Percentiles rank a stretch among this genome's conserved stretches.
phyloP scores from a whole-genome alignment of 2,888 invertebrate genomes.

The Thymelicus lineola region DNA sequence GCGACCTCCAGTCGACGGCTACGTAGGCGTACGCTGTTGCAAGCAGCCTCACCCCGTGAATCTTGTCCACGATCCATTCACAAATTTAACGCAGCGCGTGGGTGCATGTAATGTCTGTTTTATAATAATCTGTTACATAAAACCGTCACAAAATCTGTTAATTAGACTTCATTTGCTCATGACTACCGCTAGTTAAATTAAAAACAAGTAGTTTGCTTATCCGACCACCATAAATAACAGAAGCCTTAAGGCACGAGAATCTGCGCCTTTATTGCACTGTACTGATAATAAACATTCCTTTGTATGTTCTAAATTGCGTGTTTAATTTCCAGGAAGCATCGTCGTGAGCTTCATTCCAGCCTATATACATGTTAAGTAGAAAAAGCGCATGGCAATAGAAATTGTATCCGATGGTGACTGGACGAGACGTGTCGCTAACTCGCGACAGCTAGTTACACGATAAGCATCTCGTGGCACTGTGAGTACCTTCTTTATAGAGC shows the following conservation, averaged over 20 bases:
- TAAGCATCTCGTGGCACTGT: slow-evolving; percentile 66
- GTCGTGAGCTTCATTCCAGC: slow-evolving; percentile 43
- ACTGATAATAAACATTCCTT: slow-evolving; percentile 27
- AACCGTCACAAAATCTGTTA: slow-evolving; percentile 37
- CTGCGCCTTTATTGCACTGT: slow-evolving; percentile 13
- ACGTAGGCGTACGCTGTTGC: slow-evolving; percentile 79
- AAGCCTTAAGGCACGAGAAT: slow-evolving; percentile 12
- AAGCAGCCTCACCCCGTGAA: slow-evolving; percentile 53
- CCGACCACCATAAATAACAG: slow-evolving; percentile 6
- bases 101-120: slow-evolving; percentile 57
- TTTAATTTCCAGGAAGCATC: slow-evolving; percentile 27
- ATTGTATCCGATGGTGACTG: slow-evolving; percentile 55
- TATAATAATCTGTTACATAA: slow-evolving; percentile 37
- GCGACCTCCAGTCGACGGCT: slow-evolving; percentile 69
- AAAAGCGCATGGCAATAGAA: slow-evolving; percentile 55
- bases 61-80: slow-evolving; percentile 66
- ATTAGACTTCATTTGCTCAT: slow-evolving; percentile 10
- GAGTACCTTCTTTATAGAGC: slow-evolving; percentile 72
- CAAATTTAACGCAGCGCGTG: slow-evolving; percentile 58
- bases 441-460: slow-evolving; percentile 72
- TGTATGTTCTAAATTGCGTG: slow-evolving; percentile 24
- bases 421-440: slow-evolving; percentile 58
- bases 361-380: slow-evolving; percentile 53
- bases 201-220: slow-evolving; percentile 13
- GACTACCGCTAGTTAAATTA: neutral